Evolutionary conservation across 1,140 invertebrate genomes (phyloP).

Genomic region (Musca domestica): DNA sequence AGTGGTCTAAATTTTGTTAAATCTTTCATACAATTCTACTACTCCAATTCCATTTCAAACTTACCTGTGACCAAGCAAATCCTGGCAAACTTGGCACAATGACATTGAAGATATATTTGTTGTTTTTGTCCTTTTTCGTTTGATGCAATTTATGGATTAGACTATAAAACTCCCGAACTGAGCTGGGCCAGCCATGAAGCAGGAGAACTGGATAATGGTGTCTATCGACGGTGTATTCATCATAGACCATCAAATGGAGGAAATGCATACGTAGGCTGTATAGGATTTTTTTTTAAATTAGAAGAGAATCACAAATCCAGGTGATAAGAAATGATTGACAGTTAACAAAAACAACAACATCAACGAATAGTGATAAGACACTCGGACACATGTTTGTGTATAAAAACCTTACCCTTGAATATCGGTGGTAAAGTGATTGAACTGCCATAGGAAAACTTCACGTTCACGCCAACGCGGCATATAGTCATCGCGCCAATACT

Average conservation of each 20-base stretch:
- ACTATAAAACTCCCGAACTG: slow-evolving; percentile 81
- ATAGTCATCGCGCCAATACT: slow-evolving; percentile 73
- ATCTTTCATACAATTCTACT: too few relatives aligned
- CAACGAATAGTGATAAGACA: neutral
- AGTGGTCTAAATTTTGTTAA: too few relatives aligned
- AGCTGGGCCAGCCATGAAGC: slow-evolving; percentile 89
- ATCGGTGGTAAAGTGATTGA: slow-evolving; percentile 72
- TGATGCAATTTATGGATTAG: slow-evolving; percentile 69
- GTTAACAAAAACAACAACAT: neutral
- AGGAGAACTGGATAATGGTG: slow-evolving; percentile 65
- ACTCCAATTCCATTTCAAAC: too few relatives aligned
- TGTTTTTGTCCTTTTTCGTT: slow-evolving; percentile 52
- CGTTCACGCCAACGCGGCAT: slow-evolving; percentile 67
- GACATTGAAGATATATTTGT: slow-evolving; percentile 73
- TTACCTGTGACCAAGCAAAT: too few relatives aligned
- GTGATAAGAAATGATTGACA: neutral
- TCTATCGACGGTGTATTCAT: slow-evolving; percentile 45
- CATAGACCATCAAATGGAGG: slow-evolving; percentile 64
- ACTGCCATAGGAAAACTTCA: slow-evolving; percentile 68
- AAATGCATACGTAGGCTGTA: slow-evolving; percentile 73
- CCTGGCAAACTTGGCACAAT: slow-evolving; percentile 26
- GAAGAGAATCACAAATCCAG: neutral
- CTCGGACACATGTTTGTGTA: neutral
- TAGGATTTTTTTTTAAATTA: neutral
- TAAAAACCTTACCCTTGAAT: slow-evolving; percentile 61